A percentile compares a stretch with the other conserved stretches of the same genome.
Evolutionary conservation across 2,888 invertebrate species (phyloP).

Genomic region (Sipha maydis): DNA sequence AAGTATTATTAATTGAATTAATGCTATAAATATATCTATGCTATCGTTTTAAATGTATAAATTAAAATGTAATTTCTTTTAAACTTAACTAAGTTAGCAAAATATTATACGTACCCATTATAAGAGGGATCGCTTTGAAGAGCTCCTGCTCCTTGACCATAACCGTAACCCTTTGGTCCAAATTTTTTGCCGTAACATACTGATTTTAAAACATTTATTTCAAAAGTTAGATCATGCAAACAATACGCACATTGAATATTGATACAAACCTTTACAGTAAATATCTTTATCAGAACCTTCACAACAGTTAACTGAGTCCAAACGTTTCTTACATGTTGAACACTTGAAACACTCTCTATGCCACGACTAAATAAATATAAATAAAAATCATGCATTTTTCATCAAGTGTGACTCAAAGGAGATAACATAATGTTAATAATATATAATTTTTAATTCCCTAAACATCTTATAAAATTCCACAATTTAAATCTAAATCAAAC

Average conservation of each 20-base stretch:
- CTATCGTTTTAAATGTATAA: not conserved
- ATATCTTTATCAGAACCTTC: slow-evolving; percentile 95
- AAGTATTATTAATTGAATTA: not conserved
- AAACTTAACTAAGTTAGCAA: not conserved
- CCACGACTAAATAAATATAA: slow-evolving; percentile 76
- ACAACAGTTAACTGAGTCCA: slow-evolving; percentile 91
- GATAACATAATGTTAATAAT: not conserved
- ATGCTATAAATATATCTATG: not conserved
- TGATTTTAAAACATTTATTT: slow-evolving; percentile 67
- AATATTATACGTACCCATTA: slow-evolving; percentile 76
- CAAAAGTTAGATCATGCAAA: slow-evolving; percentile 62
- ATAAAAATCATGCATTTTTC: slow-evolving; percentile 63
- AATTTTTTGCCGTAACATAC: slow-evolving; percentile 97
- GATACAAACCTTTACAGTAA: slow-evolving; percentile 87
- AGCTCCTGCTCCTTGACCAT: slow-evolving; percentile 95
- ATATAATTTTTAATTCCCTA: not conserved
- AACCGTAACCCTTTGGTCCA: slow-evolving; percentile 97
- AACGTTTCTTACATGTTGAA: slow-evolving; percentile 84
- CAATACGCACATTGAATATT: slow-evolving; percentile 67
- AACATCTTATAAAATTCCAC: not conserved
- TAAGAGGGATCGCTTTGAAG: slow-evolving; percentile 87
- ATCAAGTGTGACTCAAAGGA: not conserved
- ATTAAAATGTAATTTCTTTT: not conserved
- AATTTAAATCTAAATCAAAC: not conserved
- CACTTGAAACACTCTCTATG: slow-evolving; percentile 95